phyloP scores from a whole-genome alignment of 2,797 vertebrate species.

The Enteromius anoplus region DNA sequence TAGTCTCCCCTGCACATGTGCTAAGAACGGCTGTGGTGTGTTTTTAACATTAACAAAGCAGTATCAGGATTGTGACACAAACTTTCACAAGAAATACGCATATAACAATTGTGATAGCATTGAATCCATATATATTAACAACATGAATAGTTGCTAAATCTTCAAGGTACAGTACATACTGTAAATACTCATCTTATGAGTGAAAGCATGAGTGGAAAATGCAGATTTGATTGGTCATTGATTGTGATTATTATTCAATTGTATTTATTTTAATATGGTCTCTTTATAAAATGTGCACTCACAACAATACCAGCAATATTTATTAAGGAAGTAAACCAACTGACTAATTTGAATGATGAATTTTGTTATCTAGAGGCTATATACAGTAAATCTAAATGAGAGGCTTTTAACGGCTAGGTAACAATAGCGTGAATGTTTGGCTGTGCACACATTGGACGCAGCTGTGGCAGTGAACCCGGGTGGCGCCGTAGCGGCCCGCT shows the following conservation, averaged over 20 bases:
- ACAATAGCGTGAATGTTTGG: neutral
- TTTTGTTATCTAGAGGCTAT: neutral
- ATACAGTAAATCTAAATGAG: neutral
- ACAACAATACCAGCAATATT: neutral
- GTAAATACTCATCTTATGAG: neutral
- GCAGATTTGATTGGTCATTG: neutral
- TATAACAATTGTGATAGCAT: neutral
- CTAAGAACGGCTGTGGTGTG: neutral
- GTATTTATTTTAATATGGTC: neutral
- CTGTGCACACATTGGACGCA: conserved; percentile 37
- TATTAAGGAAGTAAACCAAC: conserved; percentile 11
- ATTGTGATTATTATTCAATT: neutral
- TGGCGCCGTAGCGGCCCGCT: conserved; percentile 22
- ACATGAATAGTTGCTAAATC: neutral
- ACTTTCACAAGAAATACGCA: neutral
- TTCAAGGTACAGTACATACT: neutral
- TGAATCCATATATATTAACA: neutral
- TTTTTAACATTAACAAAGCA: neutral
- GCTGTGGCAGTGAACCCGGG: conserved; percentile 25
- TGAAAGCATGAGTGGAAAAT: neutral
- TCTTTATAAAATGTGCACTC: neutral
- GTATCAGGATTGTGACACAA: neutral
- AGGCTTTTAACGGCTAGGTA: conserved; percentile 18
- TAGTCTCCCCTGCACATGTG: neutral
- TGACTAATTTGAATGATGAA: neutral